Conservation (phyloP, 1,140 invertebrate species). For the Augochlora pura region DNA sequence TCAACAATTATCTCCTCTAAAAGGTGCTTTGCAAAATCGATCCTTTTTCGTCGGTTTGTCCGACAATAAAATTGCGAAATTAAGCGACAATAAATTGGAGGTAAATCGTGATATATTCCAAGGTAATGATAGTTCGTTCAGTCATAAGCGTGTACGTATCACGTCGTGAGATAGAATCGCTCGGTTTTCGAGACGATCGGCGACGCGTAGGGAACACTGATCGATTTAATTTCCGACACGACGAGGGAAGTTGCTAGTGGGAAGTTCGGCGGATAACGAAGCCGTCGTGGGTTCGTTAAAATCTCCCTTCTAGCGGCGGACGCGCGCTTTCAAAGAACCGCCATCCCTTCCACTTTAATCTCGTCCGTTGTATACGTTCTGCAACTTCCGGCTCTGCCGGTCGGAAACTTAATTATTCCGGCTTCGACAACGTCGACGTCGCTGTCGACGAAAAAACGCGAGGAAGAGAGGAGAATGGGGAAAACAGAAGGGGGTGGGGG, state of each 20-base stretch:
- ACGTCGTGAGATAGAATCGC: too few relatives aligned
- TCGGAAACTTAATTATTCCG: slow-evolving; percentile 19
- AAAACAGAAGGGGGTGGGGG: too few relatives aligned
- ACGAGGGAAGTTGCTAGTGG: not conserved
- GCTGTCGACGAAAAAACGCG: not conserved
- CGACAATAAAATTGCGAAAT: not conserved
- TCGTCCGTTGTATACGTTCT: slow-evolving; percentile 35
- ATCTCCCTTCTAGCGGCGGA: slow-evolving; percentile 3
- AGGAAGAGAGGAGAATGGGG: not conserved
- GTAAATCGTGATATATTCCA: too few relatives aligned
- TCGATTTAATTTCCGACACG: not conserved
- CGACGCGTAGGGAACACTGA: not conserved
- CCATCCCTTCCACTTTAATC: slow-evolving; percentile 45
- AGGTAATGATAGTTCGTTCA: too few relatives aligned
- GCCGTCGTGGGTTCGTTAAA: slow-evolving; percentile 46
- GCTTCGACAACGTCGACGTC: not conserved
- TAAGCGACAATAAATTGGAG: too few relatives aligned
- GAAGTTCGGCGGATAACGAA: slow-evolving; percentile 32
- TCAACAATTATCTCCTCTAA: too few relatives aligned
- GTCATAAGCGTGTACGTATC: too few relatives aligned
- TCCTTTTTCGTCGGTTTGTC: too few relatives aligned
- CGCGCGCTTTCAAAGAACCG: not conserved
- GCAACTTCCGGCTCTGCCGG: not conserved
- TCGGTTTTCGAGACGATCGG: not conserved
- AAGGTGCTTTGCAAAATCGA: too few relatives aligned